Evolutionary conservation across 2,888 invertebrate species (phyloP), one percentile per base, ranked within the genome.

Genomic region (Timema cristinae): DNA sequence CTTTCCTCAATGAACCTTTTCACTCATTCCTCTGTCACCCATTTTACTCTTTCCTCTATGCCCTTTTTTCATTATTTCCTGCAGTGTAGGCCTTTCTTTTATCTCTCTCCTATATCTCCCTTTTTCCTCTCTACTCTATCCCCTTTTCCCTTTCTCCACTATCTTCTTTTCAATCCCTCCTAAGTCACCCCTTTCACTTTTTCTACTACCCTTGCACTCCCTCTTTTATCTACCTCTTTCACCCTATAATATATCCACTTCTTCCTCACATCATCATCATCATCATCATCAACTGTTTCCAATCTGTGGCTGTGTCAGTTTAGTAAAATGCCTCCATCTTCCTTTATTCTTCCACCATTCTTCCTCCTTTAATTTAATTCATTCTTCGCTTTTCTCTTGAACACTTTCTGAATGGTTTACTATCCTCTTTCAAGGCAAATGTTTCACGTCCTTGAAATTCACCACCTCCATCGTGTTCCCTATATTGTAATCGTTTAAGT

Each of bases 121-220:
- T 73, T 75, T 76, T 75, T 75, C 74, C 76, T 77, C 78, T 76
- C 76, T 76, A 76, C 74, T 75, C 73, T 50, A 2, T n/a, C n/a
- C 52, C n/a, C 52, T 52, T n/a, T 52, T n/a, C 1, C 52, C n/a
- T n/a, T 52, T 15, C 15, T 32, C 32, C 47, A 8, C 47, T 66
- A 15, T 66, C 66, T 66, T 32, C 32, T 32, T 66, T 32, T 66
- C 47, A 8, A 7, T 66, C 47, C 15, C 66, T 66, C 66, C 15
- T 10, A 9, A 7, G n/a, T 10, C 10, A 7, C 32, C 66, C 32
- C 66, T 66, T 32, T 66, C 66, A 16, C 66, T 63, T 9, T 16
- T 9, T 63, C 66, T 63, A n/a, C 32, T 32, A 16, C 66, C 32
- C 66, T 63, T 32, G n/a, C 66, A 11, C 32, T 32, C 32, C 48